Evolutionary conservation across 2,797 vertebrate species (phyloP).

Genomic region (Pogonophryne albipinna): DNA sequence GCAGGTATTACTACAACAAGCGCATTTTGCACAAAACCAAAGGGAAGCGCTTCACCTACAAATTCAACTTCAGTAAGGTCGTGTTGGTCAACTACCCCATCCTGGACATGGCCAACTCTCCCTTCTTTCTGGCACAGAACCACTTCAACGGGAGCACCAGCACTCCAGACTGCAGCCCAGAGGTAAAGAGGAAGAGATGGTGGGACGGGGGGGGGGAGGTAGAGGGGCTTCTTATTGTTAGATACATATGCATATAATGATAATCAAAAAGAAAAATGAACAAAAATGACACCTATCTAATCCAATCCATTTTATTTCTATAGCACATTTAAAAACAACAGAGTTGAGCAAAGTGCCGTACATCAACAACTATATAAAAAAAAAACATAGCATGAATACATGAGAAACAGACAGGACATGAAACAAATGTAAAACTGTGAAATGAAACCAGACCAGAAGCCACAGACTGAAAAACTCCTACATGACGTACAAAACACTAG

Average conservation of each 20-base stretch:
- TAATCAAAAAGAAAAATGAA: background rate
- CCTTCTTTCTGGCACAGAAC: slow-evolving; percentile 90
- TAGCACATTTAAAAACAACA: no score
- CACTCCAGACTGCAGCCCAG: slow-evolving; percentile 89
- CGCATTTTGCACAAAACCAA: slow-evolving; percentile 97
- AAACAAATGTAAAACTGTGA: no score
- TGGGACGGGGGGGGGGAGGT: background rate
- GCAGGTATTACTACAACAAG: slow-evolving; percentile 97
- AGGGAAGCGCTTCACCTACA: slow-evolving; percentile 97
- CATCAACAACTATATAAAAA: no score
- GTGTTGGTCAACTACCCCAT: slow-evolving; percentile 94
- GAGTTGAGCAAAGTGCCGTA: no score
- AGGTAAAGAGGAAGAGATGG: slow-evolving; percentile 81
- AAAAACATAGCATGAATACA: no score
- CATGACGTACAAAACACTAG: no score
- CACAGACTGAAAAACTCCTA: no score
- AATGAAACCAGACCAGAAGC: no score
- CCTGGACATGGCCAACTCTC: slow-evolving; percentile 92
- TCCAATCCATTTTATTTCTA: no score
- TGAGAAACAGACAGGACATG: no score
- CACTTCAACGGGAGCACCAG: slow-evolving; percentile 88
- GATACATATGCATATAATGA: background rate
- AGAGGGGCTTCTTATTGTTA: background rate
- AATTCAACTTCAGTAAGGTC: slow-evolving; percentile 97
- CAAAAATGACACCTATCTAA: background rate